A percentile compares a stretch with the other conserved stretches of the same genome.
Evolutionary conservation across 2,113 vertebrate genomes (phyloP).

Genomic region (Phrynosoma blainvillii): DNA sequence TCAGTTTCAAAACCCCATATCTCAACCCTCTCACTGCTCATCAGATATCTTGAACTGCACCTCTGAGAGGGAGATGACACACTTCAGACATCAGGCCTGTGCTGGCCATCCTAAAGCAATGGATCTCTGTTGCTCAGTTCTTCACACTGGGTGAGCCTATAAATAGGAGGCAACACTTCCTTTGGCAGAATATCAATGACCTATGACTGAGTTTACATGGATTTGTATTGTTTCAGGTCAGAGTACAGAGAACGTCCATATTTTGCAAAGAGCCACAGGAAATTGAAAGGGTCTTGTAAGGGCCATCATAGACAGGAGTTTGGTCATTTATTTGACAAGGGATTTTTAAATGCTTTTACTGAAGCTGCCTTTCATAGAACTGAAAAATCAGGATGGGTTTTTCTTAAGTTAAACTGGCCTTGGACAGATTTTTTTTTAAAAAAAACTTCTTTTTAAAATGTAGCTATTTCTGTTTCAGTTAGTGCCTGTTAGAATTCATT

Average conservation of each 20-base stretch:
- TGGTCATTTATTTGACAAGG: not conserved
- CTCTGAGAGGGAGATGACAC: not conserved
- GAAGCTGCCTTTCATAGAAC: not conserved
- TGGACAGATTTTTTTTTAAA: not conserved
- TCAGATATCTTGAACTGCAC: not conserved
- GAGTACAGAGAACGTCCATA: not conserved
- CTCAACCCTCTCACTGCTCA: not conserved
- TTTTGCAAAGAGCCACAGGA: not conserved
- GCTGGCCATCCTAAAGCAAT: not conserved
- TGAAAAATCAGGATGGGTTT: not conserved
- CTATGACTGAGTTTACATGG: not conserved
- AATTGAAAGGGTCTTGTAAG: not conserved
- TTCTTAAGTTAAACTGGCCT: not conserved
- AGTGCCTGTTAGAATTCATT: not conserved
- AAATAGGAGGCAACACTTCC: not conserved
- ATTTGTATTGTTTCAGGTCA: not conserved
- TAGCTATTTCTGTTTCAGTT: not conserved
- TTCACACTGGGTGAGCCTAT: fast-evolving
- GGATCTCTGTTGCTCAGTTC: not conserved
- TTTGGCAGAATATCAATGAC: not conserved
- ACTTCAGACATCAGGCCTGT: too few relatives aligned
- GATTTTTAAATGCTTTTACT: not conserved
- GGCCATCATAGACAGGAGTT: not conserved
- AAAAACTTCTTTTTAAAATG: not conserved
- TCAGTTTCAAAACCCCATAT: not conserved